phyloP scores from a whole-genome alignment of 2,797 vertebrate genomes.

The Sebastes umbrosus region DNA sequence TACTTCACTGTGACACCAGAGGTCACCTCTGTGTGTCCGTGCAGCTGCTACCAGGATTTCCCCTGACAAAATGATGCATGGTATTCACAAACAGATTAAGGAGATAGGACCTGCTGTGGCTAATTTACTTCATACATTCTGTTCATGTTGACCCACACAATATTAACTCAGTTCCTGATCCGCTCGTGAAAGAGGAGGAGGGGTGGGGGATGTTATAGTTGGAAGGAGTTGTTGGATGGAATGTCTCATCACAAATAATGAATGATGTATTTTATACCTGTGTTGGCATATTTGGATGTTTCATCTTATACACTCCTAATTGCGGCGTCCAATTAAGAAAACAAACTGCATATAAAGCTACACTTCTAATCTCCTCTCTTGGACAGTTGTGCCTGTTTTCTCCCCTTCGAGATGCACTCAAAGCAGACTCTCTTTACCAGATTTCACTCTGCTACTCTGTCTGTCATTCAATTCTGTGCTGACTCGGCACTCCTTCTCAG shows the following conservation, averaged over 20 bases:
- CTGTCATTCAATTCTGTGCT: conserved; percentile 66
- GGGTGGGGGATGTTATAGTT: not conserved
- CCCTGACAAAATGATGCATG: too few relatives aligned
- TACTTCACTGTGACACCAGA: too few relatives aligned
- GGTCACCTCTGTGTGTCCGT: too few relatives aligned
- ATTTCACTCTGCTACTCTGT: conserved; percentile 37
- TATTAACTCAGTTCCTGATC: not conserved
- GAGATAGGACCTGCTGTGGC: not conserved
- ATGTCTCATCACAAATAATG: not conserved
- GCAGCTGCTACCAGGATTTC: too few relatives aligned
- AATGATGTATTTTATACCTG: not conserved
- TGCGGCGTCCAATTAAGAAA: conserved; percentile 5
- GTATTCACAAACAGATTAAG: too few relatives aligned
- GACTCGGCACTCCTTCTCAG: conserved; percentile 49
- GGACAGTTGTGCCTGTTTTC: conserved; percentile 23
- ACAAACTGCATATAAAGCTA: not conserved
- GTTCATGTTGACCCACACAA: not conserved
- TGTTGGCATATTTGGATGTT: not conserved
- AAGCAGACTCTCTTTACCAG: conserved; percentile 28
- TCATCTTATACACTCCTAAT: not conserved
- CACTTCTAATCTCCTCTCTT: not conserved
- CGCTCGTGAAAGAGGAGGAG: too few relatives aligned
- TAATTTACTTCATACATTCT: not conserved
- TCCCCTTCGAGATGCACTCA: conserved; percentile 35
- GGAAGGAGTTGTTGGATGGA: not conserved